Evolutionary conservation across 2,113 vertebrate genomes (phyloP), one percentile per base, ranked within the genome.

Genomic region (Pimephales promelas): DNA sequence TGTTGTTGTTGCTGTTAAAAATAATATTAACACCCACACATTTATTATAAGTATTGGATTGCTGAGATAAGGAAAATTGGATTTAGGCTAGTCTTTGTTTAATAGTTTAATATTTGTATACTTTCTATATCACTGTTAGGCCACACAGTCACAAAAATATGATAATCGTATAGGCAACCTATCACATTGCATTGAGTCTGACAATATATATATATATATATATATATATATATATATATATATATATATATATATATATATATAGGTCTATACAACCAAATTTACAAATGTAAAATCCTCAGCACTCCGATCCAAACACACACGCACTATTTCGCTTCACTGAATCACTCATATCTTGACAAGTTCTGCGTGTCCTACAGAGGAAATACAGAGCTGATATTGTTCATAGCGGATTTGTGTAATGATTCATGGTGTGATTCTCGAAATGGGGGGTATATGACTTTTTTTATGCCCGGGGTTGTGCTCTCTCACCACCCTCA

Each of bases 361-460:
- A 13, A 40, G n/a, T 78, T 43, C 34, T 26, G 24, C 36, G 5
- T n/a, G 31, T 78, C 75, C 24, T 45, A 61, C 34, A 4, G 54
- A 45, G 14, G 24, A 59, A 78, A 78, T 16, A 5, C 45, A 47
- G 45, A 49, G 20, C 59, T 66, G 59, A 79, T 66, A 34, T 78
- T 45, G 56, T 26, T 45, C 36, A 61, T 49, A 66, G 11, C 64
- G 14, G 59, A 20, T 31, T 1, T 79, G 40, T 64, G 43, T 66
- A 78, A 78, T 62, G 76, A 61, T 78, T 59, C 74, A 54, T 57
- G 54, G 31, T 62, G 36, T 79, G 77, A 79, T 49, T 79, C 77
- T 66, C 77, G 22, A 43, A 79, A 24, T 34, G 10, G 59, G 77
- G 77, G 16, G 77, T 66, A 79, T 62, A 66, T 66, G 59, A 79